Conservation (phyloP, 2,113 vertebrate genomes). For the Heterotis niloticus region DNA sequence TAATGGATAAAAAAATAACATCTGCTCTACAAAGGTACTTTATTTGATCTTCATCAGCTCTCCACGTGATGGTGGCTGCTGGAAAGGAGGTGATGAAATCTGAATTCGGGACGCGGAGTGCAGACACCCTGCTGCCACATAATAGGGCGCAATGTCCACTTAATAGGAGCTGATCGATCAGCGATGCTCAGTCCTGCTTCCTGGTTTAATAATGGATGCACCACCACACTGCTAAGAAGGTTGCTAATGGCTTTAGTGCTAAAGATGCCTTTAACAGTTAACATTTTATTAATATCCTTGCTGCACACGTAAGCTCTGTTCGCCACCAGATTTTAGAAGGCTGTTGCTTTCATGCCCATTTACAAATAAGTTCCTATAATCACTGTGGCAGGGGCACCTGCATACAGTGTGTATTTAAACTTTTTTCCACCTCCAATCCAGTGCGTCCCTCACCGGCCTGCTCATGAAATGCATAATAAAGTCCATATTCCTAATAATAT, state of each 20-base stretch:
- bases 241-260: constrained; percentile 34
- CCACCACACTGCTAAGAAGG: constrained; percentile 22
- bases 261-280: constrained; percentile 32
- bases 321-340: background rate
- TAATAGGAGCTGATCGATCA: background rate
- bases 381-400: background rate
- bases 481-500: too few species aligned
- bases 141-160: too few species aligned
- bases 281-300: constrained; percentile 29
- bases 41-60: too few species aligned
- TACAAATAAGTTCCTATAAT: background rate
- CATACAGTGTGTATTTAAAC: background rate
- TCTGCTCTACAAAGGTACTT: too few species aligned
- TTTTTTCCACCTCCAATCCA: background rate
- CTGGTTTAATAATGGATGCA: constrained; percentile 29
- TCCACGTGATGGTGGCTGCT: too few species aligned
- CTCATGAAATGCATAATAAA: too few species aligned
- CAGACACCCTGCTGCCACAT: too few species aligned
- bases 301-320: background rate
- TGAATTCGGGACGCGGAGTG: too few species aligned
- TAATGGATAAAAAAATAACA: too few species aligned
- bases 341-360: background rate
- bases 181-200: constrained; percentile 17
- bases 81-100: too few species aligned
- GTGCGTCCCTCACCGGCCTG: too few species aligned